Evolutionary conservation across 2,797 vertebrate genomes (phyloP), one percentile per base, ranked within the genome.

Genomic region (Scarus forsteni): DNA sequence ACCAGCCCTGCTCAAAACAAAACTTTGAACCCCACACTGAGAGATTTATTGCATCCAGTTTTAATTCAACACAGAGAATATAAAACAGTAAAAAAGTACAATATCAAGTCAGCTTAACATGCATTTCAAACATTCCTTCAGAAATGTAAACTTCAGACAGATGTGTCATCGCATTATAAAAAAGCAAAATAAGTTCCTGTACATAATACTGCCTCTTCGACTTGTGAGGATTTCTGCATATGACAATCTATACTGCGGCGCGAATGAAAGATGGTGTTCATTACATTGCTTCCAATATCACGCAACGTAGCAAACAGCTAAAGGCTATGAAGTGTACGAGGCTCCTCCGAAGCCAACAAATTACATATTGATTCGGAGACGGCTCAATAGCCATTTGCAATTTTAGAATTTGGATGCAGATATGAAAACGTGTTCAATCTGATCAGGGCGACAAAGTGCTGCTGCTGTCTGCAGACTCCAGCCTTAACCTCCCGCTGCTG

Each of bases 251-350:
- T 84, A 85, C 66, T 13, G 85, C 87, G 27, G 70, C 46, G 55
- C 66, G 80, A 83, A 85, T 89, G 89, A 92, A 89, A 86, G 84
- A 92, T 92, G 89, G 87, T 67, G 80, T 87, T 90, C 88, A 92
- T 92, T 93, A 90, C 81, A 52, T 68, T 6, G 85, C 60, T 69
- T 77, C 87, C 79, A 75, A 89, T 87, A 87, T 70, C 85, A 81
- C 49, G 81, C 88, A 77, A 77, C 76, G 88, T 85, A 81, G 72
- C 90, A 81, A 89, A 90, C 87, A 83, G 85, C 89, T 87, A 75
- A 85, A 73, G 90, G 90, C 89, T 75, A 66, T 36, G 77, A 56
- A 66, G 84, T 71, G 73, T 63, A 38, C 73, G 16, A 48, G 60
- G 83, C 72, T 43, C 74, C 84, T 87, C 64, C 73, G 14, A 1